phyloP scores from a whole-genome alignment of 2,888 invertebrate species.

The Dorcus hopei region DNA sequence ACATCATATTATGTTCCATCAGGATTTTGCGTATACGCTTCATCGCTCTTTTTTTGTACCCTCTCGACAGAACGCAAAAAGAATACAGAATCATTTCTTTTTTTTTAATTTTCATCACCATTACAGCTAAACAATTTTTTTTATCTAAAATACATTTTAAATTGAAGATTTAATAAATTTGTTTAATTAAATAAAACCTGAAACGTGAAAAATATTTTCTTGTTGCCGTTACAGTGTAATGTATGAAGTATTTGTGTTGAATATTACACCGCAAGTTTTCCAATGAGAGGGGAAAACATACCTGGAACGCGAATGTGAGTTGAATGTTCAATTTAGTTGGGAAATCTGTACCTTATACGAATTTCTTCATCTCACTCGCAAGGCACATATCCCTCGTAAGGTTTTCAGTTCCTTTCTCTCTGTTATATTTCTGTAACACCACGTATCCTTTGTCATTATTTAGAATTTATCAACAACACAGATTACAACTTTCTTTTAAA shows the following conservation, averaged over 20 bases:
- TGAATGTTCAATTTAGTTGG: slow-evolving; percentile 39
- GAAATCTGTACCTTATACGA: slow-evolving; percentile 41
- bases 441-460: too few species aligned
- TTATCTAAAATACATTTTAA: neutral
- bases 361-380: slow-evolving; percentile 41
- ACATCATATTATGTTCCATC: slow-evolving; percentile 18
- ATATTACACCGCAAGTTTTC: slow-evolving; percentile 7
- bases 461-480: too few species aligned
- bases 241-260: slow-evolving; percentile 6
- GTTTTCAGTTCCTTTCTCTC: neutral
- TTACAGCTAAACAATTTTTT: neutral
- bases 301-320: slow-evolving; percentile 37
- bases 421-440: neutral
- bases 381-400: neutral
- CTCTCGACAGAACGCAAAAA: neutral
- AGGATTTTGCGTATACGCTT: slow-evolving; percentile 12
- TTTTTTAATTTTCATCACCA: neutral
- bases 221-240: neutral
- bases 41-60: slow-evolving; percentile 9
- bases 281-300: slow-evolving; percentile 34
- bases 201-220: slow-evolving; percentile 3
- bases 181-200: neutral
- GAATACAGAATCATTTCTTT: neutral
- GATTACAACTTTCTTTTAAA: too few species aligned
- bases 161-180: neutral